A percentile compares a stretch with the other conserved stretches of the same genome.
Conservation (phyloP, 2,888 invertebrate species). For the Diadegma fenestrale region DNA sequence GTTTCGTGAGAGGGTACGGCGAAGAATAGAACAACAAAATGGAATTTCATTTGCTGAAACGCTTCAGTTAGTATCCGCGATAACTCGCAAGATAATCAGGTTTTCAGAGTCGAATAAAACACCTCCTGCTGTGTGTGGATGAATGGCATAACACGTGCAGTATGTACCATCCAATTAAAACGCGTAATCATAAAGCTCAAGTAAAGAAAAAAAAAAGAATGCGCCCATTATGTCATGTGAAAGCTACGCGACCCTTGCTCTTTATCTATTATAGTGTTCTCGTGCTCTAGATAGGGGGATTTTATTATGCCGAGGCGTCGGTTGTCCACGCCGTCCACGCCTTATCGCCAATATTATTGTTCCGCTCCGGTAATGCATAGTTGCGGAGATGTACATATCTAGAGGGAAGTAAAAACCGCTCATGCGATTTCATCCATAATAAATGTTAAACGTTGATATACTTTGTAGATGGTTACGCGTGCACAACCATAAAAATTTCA, state of each 20-base stretch:
- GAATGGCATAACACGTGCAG: not conserved
- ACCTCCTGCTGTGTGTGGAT: not conserved
- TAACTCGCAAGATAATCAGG: constrained; percentile 11
- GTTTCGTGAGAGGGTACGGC: too few relatives aligned
- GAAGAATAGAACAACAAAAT: too few relatives aligned
- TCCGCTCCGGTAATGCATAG: too few relatives aligned
- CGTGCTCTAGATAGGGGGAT: constrained; percentile 25
- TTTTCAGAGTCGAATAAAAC: constrained; percentile 2
- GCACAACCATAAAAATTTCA: too few relatives aligned
- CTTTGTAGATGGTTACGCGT: too few relatives aligned
- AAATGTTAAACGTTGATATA: too few relatives aligned
- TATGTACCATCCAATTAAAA: constrained; percentile 26
- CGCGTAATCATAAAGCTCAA: constrained; percentile 31
- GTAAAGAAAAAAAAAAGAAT: not conserved
- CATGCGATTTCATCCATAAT: too few relatives aligned
- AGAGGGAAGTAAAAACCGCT: too few relatives aligned
- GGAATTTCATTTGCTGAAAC: constrained; percentile 1
- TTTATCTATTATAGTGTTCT: constrained; percentile 50
- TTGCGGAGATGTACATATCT: too few relatives aligned
- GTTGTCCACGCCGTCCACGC: constrained; percentile 28
- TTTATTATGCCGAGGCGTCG: constrained; percentile 37
- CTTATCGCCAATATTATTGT: constrained; percentile 11
- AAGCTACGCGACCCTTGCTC: constrained; percentile 60
- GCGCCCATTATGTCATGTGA: constrained; percentile 39
- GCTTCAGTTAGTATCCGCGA: not conserved